Base-by-base conservation (phyloP, 1,140 invertebrate genomes). In the Procambarus virginalis region DNA sequence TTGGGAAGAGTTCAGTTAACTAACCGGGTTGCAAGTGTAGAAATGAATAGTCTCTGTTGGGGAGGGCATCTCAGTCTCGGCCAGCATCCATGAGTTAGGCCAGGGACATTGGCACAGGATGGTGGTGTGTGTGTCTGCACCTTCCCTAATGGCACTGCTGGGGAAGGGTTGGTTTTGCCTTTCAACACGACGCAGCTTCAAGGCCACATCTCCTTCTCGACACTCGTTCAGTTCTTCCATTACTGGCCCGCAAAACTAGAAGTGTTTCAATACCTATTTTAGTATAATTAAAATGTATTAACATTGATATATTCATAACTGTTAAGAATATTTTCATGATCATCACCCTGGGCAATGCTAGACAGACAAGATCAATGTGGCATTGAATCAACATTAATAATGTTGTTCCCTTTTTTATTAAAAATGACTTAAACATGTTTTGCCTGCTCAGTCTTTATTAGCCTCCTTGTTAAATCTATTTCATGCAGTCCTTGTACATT, bases 131-230 rank as follows among this genome's bases (percentile, higher is more conserved):
- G 93, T 73, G 84, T 89, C 89, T 79, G 22, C 49, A 92, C 79
- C 20, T 76, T 88, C 70, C 34, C 75, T 90, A 4, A 93, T 86
- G 73, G 86, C 91, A 73, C 91, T 92, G 85, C 93, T 93, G 92
- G 58, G 64, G 77, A 88, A 79, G 79, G 89, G 70, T 73, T 48
- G 81, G 60, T 55, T 81, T 17, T 58, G n/a, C 48, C 51, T 46
- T 48, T 81, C 81, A 46, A 91, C 79, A 49, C 12, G 87, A 75
- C 49, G 92, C 77, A 70, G 93, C 86, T 87, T 91, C 6, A 93
- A 86, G 12, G 92, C 92, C 14, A 91, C 58, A 45, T 90, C 84
- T 46, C 91, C 91, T 10, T 70, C 83, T 48, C 82, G 80, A 79
- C 93, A 93, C 12, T 91, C 17, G 5, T 68, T 55, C 17, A 93